Evolutionary conservation across 2,888 invertebrate species (phyloP), one percentile per base, ranked within the genome.

Genomic region (Pediacus dermestoides): DNA sequence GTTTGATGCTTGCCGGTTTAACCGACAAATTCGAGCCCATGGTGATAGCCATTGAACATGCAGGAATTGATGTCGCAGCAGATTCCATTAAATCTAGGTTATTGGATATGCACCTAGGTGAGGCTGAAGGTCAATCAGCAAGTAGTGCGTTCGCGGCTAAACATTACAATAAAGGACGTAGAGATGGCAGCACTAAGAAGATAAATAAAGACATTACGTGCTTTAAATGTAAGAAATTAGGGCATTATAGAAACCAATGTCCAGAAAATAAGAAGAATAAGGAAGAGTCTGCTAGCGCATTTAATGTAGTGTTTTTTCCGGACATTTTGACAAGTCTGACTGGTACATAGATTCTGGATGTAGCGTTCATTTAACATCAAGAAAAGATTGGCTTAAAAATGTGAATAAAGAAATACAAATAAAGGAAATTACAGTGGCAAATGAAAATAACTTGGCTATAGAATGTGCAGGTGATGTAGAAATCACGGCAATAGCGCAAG

Each of bases 331-430:
- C 15, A 50, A 43, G 16, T 13, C 26, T 4, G 53, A 57, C 22
- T 61, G 51, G 47, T 60, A 56, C 15, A 23, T 59, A 2, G 55
- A 61, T 30, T 52, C 51, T 1, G 57, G 57, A 3, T 53, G 53
- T 7, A 57, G 53, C 32, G 33, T 34, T 37, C 57, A 60, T 44
- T 41, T 58, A 18, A 48, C 46, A 4, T 13, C 42, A 9, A 41
- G 40, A 4, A 34, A 42, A 25, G 41, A 43, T 12, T 42, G 42
- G 45, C 11, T 45, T 4, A 32, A 30, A 30, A 44, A 44, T 35
- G 10, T 28, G 15, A 11, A 34, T 10, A 30, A 39, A n/a, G 28
- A n/a, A n/a, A n/a, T 34, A 15, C 4, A 38, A n/a, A 22, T 41
- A 14, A 22, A 33, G 9, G 48, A 54, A 32, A 45, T 53, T 32